Conservation (phyloP, 1,140 invertebrate genomes). For the Drosophila bifasciata region DNA sequence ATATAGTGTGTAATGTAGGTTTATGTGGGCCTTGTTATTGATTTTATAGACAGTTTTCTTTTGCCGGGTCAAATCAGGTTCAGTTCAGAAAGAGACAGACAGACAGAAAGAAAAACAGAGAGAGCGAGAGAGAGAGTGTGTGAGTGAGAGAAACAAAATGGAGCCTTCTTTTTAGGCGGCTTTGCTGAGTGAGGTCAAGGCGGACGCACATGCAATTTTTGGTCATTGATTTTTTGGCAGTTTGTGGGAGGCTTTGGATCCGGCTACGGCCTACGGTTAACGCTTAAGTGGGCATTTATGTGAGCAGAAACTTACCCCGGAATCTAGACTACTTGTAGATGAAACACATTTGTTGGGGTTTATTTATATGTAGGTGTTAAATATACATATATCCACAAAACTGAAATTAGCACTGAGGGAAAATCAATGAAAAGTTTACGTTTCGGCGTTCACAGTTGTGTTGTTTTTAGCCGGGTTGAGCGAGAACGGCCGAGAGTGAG, state of each 20-base stretch:
- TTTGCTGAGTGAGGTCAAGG: conserved; percentile 39
- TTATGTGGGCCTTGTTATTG: conserved; percentile 45
- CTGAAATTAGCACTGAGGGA: conserved; percentile 43
- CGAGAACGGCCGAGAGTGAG: not conserved
- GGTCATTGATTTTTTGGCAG: conserved; percentile 47
- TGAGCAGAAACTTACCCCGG: conserved; percentile 28
- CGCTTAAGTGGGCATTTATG: too few species aligned
- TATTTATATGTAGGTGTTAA: conserved; percentile 38
- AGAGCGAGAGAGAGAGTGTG: not conserved
- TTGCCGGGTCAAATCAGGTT: conserved; percentile 54
- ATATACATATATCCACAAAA: conserved; percentile 29
- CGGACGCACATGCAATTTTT: conserved; percentile 38
- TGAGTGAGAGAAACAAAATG: conserved; percentile 19
- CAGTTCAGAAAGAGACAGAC: conserved; percentile 8
- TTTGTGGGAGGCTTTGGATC: not conserved
- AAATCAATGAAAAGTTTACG: conserved; percentile 63
- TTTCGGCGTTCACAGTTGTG: conserved; percentile 48
- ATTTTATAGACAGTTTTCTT: conserved; percentile 50
- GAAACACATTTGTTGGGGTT: conserved; percentile 48
- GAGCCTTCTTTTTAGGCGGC: conserved; percentile 14
- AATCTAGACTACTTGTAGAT: conserved; percentile 42
- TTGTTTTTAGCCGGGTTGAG: conserved; percentile 47
- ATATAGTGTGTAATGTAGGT: conserved; percentile 27
- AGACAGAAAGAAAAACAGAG: conserved; percentile 2
- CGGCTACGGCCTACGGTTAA: too few species aligned